Evolutionary conservation across 2,113 vertebrate species (phyloP).

Genomic region (Plectropomus leopardus): DNA sequence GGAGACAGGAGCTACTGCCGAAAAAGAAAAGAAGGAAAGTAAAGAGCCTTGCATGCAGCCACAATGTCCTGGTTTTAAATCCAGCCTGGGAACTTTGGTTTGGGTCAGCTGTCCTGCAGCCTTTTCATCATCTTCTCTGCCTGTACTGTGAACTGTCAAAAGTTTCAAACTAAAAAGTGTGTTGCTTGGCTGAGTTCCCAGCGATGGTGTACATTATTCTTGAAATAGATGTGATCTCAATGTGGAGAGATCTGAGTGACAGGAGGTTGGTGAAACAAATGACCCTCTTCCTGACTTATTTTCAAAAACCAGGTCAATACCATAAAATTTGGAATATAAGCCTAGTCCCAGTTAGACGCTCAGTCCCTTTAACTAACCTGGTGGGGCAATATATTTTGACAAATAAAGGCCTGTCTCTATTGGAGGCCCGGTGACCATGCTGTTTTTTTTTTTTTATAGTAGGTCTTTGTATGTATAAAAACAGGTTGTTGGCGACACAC

Average conservation of each 20-base stretch:
- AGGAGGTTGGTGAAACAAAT: background rate
- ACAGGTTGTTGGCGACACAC: no score
- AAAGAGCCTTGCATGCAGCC: background rate
- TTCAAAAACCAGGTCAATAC: no score
- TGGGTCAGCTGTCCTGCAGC: background rate
- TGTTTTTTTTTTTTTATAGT: no score
- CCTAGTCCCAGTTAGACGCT: no score
- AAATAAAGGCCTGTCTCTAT: no score
- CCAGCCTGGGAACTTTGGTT: background rate
- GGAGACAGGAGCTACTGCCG: slow-evolving; percentile 9
- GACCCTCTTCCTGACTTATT: no score
- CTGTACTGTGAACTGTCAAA: background rate
- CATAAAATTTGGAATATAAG: no score
- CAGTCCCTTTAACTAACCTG: no score
- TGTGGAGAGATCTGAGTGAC: background rate
- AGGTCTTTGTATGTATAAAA: no score
- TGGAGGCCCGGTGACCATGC: no score
- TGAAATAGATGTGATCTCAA: background rate
- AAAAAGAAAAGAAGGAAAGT: background rate
- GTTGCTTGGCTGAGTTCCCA: background rate
- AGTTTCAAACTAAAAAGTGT: background rate
- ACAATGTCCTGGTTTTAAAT: slow-evolving; percentile 8
- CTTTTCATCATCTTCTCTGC: background rate
- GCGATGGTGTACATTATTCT: background rate
- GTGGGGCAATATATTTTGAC: no score